phyloP scores from a whole-genome alignment of 2,888 invertebrate species.

The Hoplodrina ambigua region DNA sequence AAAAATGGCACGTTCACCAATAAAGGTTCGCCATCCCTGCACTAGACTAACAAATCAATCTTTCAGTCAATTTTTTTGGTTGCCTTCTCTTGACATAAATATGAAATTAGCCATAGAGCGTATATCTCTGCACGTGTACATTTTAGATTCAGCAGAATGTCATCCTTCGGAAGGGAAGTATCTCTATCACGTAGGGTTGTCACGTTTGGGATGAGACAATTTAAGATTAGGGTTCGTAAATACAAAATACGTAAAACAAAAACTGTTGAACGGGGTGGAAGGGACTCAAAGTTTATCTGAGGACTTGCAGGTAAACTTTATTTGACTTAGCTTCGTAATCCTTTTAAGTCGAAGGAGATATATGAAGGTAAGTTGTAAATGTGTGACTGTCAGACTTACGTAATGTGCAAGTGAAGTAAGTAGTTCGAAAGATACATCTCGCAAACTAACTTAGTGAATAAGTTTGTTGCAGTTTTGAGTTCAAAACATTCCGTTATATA shows the following conservation, averaged over 20 bases:
- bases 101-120: constrained; percentile 13
- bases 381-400: background rate
- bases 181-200: constrained; percentile 69
- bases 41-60: too few relatives aligned
- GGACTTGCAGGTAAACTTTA: constrained; percentile 54
- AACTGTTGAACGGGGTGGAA: constrained; percentile 44
- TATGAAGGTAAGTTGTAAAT: background rate
- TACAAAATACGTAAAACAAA: constrained; percentile 73
- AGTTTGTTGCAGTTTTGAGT: constrained; percentile 1
- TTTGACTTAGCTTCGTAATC: constrained; percentile 59
- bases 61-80: too few relatives aligned
- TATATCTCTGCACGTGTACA: constrained; percentile 1
- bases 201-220: constrained; percentile 75
- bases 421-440: constrained; percentile 15
- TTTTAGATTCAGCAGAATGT: constrained; percentile 27
- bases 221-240: constrained; percentile 73
- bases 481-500: background rate
- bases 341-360: constrained; percentile 46
- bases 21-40: too few relatives aligned
- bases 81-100: constrained; percentile 1
- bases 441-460: background rate
- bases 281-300: constrained; percentile 64
- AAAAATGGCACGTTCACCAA: too few relatives aligned
- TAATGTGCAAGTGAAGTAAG: background rate
- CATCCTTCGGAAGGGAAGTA: constrained; percentile 35